Base-by-base conservation (phyloP, 2,797 vertebrate genomes). In the Ctenopoma multispine region DNA sequence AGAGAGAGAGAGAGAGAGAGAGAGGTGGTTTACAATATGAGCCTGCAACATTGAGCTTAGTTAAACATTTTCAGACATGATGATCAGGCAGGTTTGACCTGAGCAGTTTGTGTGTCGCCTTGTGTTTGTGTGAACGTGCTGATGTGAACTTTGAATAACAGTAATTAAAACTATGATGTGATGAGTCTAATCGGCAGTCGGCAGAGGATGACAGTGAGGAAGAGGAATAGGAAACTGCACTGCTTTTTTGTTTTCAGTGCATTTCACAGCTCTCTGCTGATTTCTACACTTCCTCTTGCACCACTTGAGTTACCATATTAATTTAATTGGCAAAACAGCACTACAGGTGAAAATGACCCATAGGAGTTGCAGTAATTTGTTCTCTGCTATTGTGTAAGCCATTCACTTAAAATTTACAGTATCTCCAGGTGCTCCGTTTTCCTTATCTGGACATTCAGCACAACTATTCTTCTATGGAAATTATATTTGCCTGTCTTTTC, bases 111-210 rank as follows among this genome's bases (percentile, higher is more conserved):
- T 14, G 44, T 29, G 66, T 44, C 18, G 71, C 36, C 61, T 36
- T 15, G 46, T 61, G 69, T 76, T 59, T 34, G 66, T 50, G 54
- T 18, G 48, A 66, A 76, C 40, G 67, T 60, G 72, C 63, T 55
- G 80, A 71, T 43, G 77, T 59, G 64, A 75, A 70, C 72, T 69
- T 66, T 69, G 59, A 82, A 72, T 75, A 81, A 77, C 75, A 63
- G 71, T 82, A 83, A 90, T 88, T 91, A 86, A 84, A 81, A 72
- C 77, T 56, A 70, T 48, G 65, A 77, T 75, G 77, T 77, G 75
- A 87, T 78, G 80, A 80, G 67, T 69, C 57, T 59, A 61, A 80
- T 63, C 6, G 23, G 72, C 76, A 85, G 78, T 47, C 58, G 15
- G 80, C n/a, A n/a, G 58, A 66, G 61, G 49, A 24, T 40, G 64